Evolutionary conservation across 2,888 invertebrate genomes (phyloP).

Genomic region (Megalurothrips usitatus): DNA sequence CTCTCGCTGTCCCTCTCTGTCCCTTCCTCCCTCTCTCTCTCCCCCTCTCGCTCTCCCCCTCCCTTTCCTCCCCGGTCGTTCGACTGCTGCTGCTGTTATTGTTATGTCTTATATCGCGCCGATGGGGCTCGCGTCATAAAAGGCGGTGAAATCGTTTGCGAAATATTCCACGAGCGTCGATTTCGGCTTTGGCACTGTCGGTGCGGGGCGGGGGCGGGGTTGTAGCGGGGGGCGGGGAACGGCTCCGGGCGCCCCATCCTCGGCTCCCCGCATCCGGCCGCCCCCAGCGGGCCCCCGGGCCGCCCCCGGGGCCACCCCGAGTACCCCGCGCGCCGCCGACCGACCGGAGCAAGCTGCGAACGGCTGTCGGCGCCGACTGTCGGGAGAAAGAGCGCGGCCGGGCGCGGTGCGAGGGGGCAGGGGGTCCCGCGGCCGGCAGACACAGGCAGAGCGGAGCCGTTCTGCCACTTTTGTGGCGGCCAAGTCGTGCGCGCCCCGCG

Average conservation of each 20-base stretch:
- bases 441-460: background rate
- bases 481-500: no score
- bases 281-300: no score
- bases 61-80: background rate
- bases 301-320: no score
- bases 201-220: background rate
- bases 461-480: no score
- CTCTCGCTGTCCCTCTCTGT: background rate
- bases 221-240: background rate
- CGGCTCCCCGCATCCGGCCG: background rate
- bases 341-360: background rate
- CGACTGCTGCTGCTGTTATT: background rate
- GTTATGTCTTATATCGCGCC: conserved; percentile 21
- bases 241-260: background rate
- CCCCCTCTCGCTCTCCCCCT: background rate
- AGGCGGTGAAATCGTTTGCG: conserved; percentile 20
- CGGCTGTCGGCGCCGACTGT: background rate
- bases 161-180: conserved; percentile 22
- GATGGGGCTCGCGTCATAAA: conserved; percentile 22
- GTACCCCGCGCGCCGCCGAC: background rate
- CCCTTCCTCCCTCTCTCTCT: background rate
- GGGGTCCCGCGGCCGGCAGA: no score
- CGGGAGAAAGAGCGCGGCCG: background rate
- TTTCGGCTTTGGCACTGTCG: background rate
- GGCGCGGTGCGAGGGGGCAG: no score